phyloP scores from a whole-genome alignment of 2,113 vertebrate species.

The Larimichthys polyactis region DNA sequence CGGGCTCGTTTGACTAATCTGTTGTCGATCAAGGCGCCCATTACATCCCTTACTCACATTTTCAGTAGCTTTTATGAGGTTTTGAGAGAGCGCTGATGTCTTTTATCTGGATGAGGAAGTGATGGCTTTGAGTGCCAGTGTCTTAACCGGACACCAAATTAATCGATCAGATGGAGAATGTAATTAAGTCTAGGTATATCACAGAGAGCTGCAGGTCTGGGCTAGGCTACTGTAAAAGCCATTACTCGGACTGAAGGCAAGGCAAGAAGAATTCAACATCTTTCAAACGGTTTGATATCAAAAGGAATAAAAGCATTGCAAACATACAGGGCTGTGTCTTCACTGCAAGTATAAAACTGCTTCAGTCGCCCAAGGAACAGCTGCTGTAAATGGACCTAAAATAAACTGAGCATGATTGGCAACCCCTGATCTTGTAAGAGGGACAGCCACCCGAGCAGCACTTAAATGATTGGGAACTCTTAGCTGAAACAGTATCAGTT shows the following conservation, averaged over 20 bases:
- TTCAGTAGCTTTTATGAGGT: background rate
- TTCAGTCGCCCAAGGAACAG: background rate
- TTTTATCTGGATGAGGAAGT: background rate
- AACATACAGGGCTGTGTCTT: too few species aligned
- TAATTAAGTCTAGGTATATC: constrained; percentile 20
- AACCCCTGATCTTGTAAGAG: constrained; percentile 3
- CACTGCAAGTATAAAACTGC: background rate
- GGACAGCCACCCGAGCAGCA: constrained; percentile 17
- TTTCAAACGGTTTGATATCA: background rate
- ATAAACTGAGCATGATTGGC: constrained; percentile 6
- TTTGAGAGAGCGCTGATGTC: background rate
- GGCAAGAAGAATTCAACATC: background rate
- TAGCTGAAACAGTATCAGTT: constrained; percentile 45
- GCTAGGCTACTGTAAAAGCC: background rate
- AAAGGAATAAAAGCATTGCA: too few species aligned
- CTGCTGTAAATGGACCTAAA: background rate
- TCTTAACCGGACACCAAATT: constrained; percentile 1
- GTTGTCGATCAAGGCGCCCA: background rate
- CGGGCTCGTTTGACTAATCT: background rate
- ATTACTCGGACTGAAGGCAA: background rate
- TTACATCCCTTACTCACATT: background rate
- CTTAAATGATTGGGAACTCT: constrained; percentile 38
- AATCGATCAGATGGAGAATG: constrained; percentile 1
- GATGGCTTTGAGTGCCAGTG: background rate
- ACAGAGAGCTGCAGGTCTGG: background rate